Conservation (phyloP, 2,113 vertebrate genomes). For the Atlantisia rogersi region DNA sequence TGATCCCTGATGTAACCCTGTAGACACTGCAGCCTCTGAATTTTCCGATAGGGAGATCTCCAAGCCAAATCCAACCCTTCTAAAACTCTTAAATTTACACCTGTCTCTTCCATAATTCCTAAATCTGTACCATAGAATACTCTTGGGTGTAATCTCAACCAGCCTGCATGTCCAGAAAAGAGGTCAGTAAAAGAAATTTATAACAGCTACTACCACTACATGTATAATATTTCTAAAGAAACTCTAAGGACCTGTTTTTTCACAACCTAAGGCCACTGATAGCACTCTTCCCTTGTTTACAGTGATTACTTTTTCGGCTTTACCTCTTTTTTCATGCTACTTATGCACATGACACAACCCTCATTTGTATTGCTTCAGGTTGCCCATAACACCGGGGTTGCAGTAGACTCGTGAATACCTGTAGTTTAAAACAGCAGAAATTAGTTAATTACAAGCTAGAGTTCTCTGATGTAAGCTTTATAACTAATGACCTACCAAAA, state of each 20-base stretch:
- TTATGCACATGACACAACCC: neutral
- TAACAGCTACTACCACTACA: neutral
- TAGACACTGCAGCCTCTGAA: neutral
- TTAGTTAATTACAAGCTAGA: neutral
- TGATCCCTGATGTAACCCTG: neutral
- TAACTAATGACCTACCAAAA: neutral
- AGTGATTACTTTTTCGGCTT: neutral
- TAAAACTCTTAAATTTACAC: neutral
- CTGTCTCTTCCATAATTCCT: neutral
- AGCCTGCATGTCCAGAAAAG: neutral
- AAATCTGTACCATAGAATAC: neutral
- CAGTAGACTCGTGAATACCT: neutral
- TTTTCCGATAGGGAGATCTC: neutral
- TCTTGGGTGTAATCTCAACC: neutral
- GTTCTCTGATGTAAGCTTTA: neutral
- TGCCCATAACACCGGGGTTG: neutral
- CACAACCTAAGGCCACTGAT: neutral
- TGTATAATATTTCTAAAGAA: neutral
- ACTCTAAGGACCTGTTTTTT: neutral
- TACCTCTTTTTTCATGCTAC: neutral
- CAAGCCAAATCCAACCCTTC: neutral
- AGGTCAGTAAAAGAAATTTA: neutral
- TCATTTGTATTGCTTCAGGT: neutral
- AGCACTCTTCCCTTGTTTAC: neutral
- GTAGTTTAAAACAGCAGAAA: neutral